Base-by-base conservation (phyloP, 2,888 invertebrate genomes). In the Eupithecia subfuscata region DNA sequence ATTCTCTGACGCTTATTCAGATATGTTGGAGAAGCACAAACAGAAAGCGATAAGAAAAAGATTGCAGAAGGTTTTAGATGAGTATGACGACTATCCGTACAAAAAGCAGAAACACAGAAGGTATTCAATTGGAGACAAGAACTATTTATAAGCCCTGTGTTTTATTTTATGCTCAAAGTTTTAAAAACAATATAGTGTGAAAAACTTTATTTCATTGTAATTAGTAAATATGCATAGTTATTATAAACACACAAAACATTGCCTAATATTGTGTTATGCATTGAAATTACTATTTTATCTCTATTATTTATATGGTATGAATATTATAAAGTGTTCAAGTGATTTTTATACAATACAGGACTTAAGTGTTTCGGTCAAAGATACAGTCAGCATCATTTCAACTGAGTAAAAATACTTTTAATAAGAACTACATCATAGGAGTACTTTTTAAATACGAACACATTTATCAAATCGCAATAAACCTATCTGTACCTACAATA, bases 1-100 rank as follows among this genome's bases (percentile, higher is more conserved):
- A 2, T 94, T 94, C 79, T 90, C 94, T 0, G 94, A 94, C 69
- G 91, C 80, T 0, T 94, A 93, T 75, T 83, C 93, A 0, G 91
- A 94, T 75, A 75, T 93, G 69, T 75, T 93, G 9, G 91, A 92
- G 70, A 89, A 86, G 69, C 89, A 90, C 72, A 92, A 91, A 71
- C 88, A 90, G 30, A 91, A 88, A 78, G 85, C 87, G 81, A 83
- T 92, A 30, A 86, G 88, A 60, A 89, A 81, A 76, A 86, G 86
- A 18, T 78, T 92, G 6, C 81, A 84, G 40, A 88, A 85, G 69
- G 72, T 91, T 9, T 69, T 91, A 0, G 81, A 80, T 6, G 83
- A 87, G 16, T 91, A 89, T 71, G 83, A 83, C 8, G n/a, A 60
- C 5, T 60, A 60, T 25, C 60, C 60, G 22, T 25, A 60, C 22